phyloP scores from a whole-genome alignment of 1,140 invertebrate genomes.

The Himalopsyche phryganea region DNA sequence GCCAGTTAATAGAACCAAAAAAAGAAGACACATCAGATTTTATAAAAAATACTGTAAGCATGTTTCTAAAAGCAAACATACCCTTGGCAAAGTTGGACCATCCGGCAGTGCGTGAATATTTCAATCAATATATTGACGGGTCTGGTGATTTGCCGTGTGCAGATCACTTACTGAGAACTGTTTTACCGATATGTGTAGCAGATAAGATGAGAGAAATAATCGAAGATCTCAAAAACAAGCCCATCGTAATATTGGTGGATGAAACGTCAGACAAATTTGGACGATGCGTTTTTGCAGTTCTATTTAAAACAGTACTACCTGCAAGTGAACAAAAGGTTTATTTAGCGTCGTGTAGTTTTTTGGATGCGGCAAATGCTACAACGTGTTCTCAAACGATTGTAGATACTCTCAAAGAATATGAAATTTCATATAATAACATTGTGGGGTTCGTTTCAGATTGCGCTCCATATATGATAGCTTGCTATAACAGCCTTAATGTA shows the following conservation, averaged over 20 bases:
- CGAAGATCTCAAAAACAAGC: constrained; percentile 17
- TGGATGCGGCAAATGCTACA: constrained; percentile 17
- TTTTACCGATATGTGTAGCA: constrained; percentile 4
- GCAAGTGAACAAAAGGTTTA: constrained; percentile 14
- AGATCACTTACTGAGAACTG: neutral
- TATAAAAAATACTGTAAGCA: constrained; percentile 12
- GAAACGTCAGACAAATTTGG: neutral
- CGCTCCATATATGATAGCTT: constrained; percentile 17
- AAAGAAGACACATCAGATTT: neutral
- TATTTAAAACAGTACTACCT: constrained; percentile 17
- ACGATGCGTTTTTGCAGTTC: constrained; percentile 18
- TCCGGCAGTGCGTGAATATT: too few relatives aligned
- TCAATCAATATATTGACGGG: constrained; percentile 2
- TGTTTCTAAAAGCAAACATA: constrained; percentile 13
- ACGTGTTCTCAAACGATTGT: constrained; percentile 19
- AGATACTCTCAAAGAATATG: constrained; percentile 22
- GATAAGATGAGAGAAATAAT: constrained; percentile 9
- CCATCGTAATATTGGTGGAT: constrained; percentile 12
- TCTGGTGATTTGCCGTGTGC: constrained; percentile 2
- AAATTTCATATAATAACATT: constrained; percentile 13
- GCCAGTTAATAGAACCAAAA: constrained; percentile 3
- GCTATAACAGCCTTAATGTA: constrained; percentile 12
- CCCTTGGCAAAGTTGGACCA: constrained; percentile 7
- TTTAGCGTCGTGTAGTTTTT: constrained; percentile 20
- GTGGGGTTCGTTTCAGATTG: constrained; percentile 14